Evolutionary conservation across 2,888 invertebrate species (phyloP), one percentile per base, ranked within the genome.

Genomic region (Boloria selene): DNA sequence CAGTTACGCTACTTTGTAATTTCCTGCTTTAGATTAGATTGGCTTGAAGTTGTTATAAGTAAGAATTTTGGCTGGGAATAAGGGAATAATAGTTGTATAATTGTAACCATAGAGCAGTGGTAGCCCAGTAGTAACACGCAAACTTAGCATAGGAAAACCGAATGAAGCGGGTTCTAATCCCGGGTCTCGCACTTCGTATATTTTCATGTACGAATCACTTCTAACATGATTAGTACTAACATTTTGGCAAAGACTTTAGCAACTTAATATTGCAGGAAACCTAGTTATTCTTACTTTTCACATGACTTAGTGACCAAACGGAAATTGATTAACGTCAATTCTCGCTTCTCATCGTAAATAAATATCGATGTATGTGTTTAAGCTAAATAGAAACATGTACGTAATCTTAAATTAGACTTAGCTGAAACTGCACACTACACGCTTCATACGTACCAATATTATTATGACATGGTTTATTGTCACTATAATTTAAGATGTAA

Each of bases 261-360:
- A 31, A 31, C 31, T 31, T 31, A 31, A 7, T 31, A 31, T 31
- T 31, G 31, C 31, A 31, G 7, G 31, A 31, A 31, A 31, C 1
- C 31, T 31, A 7, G 6, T 31, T 31, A 31, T 31, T 31, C 42
- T 38, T 54, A 26, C 17, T 7, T 49, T 54, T 42, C 14, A 17
- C 7, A 42, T 44, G 26, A 49, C 4, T 51, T 55, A 2, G 17
- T 56, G 56, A 26, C 13, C 42, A 0, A 44, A 6, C 51, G 47
- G 52, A 64, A 52, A 52, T 64, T 4, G 56, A 61, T 38, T 69
- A 56, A 55, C 65, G 44, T 61, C 49, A 50, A 52, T 61, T 66
- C 61, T 63, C 53, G 18, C n/a, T 38, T 3, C 42, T 66, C 52
- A 50, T 56, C 22, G 50, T 64, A 64, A 68, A 60, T 45, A 61